A percentile compares a stretch with the other conserved stretches of the same genome.
Conservation (phyloP, 1,140 invertebrate species). For the Pseudachorutes palmiensis region DNA sequence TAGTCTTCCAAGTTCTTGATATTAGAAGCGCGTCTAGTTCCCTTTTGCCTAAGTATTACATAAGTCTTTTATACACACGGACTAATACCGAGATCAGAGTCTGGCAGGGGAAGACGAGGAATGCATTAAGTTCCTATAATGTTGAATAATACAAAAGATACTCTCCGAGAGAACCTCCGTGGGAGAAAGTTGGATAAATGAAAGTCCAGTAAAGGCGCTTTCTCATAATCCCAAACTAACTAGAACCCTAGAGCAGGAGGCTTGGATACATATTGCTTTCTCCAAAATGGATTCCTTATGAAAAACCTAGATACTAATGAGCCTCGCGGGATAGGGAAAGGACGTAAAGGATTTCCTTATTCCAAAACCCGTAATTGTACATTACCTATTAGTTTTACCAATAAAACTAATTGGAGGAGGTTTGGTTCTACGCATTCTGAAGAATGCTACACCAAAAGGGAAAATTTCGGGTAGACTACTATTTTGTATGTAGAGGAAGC, state of each 20-base stretch:
- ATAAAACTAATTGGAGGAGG: no score
- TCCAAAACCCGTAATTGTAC: no score
- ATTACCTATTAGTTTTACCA: no score
- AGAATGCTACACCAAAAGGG: no score
- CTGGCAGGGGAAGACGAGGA: not conserved
- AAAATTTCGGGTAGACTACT: no score
- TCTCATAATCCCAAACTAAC: slow-evolving; percentile 34
- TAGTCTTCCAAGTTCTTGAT: not conserved
- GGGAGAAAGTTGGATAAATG: not conserved
- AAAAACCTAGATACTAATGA: slow-evolving; percentile 7
- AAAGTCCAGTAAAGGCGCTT: slow-evolving; percentile 24
- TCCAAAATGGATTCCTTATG: not conserved
- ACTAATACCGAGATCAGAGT: not conserved
- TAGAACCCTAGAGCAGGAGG: slow-evolving; percentile 27
- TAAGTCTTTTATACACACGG: not conserved
- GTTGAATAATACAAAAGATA: slow-evolving; percentile 6
- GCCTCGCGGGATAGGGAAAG: not conserved
- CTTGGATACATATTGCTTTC: not conserved
- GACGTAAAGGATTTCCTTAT: no score
- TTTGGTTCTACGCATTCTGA: no score
- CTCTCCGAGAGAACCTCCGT: not conserved
- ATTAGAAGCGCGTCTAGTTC: not conserved
- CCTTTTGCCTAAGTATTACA: not conserved
- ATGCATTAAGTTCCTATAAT: slow-evolving; percentile 3
- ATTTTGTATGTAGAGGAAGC: not conserved